Evolutionary conservation across 2,888 invertebrate species (phyloP), one percentile per base, ranked within the genome.

Genomic region (Philopedon plagiatum): DNA sequence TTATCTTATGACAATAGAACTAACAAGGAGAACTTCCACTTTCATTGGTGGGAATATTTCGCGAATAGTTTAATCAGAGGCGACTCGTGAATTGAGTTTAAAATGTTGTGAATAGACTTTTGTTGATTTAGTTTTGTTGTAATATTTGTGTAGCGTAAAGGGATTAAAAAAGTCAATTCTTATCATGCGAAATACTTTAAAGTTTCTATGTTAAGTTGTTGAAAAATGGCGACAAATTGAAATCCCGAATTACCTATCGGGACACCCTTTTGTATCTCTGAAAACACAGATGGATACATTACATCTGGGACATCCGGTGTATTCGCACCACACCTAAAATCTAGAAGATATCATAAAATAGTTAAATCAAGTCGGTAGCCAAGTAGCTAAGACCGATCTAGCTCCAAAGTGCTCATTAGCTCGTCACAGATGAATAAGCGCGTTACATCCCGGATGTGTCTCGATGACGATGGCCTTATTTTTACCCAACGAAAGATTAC

Each of bases 371-470:
- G 44, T 46, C 65, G 34, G 65, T 65, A 65, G 65, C 56, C 57
- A 34, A 39, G 65, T n/a, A 51, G 39, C 56, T 56, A 37, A 51
- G 32, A 46, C 49, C n/a, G 46, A 65, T 56, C 57, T 44, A 65
- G 29, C 39, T 32, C 9, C 46, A 21, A 65, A 57, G 57, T 46
- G 57, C 57, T 64, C 60, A 70, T 70, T 64, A 70, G 57, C 39
- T 51, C 58, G 64, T 70, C 63, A 70, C 70, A 64, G 64, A 11
- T 19, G 63, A 63, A 46, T 19, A 60, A 64, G 11, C 70, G 39
- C 51, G 51, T 56, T 56, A 51, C 64, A 58, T 70, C 64, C 70
- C 70, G 70, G 70, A 70, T 70, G 51, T 67, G 60, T 67, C 67
- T 29, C 26, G 39, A 67, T 67, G 60, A 29, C 49, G 21, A 67